Evolutionary conservation across 2,113 vertebrate species (phyloP).

Genomic region (Myotis lucifugus): DNA sequence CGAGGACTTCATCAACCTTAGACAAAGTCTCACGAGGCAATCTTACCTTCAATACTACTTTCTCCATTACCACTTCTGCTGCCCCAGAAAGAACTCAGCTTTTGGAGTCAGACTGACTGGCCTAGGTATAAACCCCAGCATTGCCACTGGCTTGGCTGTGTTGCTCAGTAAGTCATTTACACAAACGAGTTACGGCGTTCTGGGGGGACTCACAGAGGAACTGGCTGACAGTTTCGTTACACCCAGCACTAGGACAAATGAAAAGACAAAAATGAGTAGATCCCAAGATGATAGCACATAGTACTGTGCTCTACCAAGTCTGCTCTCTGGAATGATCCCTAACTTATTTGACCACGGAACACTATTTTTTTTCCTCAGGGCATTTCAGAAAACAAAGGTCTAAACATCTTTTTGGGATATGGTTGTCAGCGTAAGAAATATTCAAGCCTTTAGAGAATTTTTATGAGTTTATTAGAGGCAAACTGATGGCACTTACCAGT

Average conservation of each 20-base stretch:
- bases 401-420: background rate
- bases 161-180: background rate
- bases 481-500: background rate
- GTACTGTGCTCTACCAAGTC: background rate
- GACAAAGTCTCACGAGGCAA: conserved; percentile 17
- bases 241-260: background rate
- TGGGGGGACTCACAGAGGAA: background rate
- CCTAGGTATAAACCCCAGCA: background rate
- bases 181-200: background rate
- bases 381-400: background rate
- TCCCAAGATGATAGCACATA: background rate
- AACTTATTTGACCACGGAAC: background rate
- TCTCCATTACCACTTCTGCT: background rate
- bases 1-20: background rate
- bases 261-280: background rate
- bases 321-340: background rate
- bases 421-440: background rate
- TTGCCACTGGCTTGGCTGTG: background rate
- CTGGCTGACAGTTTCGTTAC: background rate
- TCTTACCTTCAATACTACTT: background rate
- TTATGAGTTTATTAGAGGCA: background rate
- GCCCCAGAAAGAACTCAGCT: background rate
- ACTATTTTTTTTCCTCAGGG: background rate
- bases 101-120: background rate
- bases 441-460: background rate